These are phyloP conservation scores for Notothenia rossii DNA, from an alignment of 2,113 vertebrate species.

Conservation along the genomic window DNA sequence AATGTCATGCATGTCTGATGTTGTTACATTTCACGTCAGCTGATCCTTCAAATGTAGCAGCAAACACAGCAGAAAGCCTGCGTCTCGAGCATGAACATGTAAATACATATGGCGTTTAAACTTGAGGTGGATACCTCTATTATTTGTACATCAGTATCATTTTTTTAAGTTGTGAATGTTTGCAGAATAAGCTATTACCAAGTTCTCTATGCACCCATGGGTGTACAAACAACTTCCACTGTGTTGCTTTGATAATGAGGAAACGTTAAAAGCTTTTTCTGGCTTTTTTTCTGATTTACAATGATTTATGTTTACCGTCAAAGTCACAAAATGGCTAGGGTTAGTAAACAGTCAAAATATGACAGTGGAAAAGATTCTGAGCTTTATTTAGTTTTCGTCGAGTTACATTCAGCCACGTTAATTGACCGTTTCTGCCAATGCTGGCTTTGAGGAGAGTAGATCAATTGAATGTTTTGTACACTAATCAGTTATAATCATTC, in stretches of 20 bases:
- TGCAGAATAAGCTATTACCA: not conserved
- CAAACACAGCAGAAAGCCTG: not conserved
- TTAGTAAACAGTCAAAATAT: no score
- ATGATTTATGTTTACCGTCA: no score
- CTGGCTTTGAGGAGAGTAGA: no score
- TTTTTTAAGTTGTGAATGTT: not conserved
- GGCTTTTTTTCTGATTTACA: no score
- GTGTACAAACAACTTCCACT: not conserved
- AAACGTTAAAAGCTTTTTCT: not conserved
- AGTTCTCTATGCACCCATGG: not conserved
- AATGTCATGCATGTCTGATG: slow-evolving; percentile 20
- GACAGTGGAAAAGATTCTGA: no score
- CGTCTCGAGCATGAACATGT: not conserved
- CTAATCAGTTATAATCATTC: no score
- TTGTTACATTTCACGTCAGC: slow-evolving; percentile 19
- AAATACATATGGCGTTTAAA: not conserved
- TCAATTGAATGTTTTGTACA: no score
- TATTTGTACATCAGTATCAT: not conserved
- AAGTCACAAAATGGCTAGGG: no score
- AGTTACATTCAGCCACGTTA: no score
- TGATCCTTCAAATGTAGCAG: not conserved
- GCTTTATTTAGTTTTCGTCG: no score
- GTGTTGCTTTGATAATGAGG: not conserved
- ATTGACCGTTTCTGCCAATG: no score
- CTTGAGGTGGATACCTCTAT: no score